Evolutionary conservation across 2,888 invertebrate species (phyloP), one percentile per base, ranked within the genome.

Genomic region (Mythimna loreyi): DNA sequence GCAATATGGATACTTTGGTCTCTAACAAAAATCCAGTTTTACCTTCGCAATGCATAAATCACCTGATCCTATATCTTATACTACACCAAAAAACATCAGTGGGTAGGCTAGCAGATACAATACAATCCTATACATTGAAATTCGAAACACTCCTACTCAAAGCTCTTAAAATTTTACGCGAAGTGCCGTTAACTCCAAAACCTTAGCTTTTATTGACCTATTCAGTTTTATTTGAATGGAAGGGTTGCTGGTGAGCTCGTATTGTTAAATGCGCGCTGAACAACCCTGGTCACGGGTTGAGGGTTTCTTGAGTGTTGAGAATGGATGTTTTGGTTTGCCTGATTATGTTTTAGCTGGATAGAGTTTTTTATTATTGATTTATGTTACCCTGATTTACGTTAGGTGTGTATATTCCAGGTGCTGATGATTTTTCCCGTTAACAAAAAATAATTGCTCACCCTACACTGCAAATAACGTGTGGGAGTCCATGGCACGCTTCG

Each of bases 201-300:
- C 68, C 72, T 80, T 71, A 72, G 66, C 67, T 76, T 74, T 78
- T 83, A 83, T 83, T 72, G 82, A 72, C 45, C 80, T 52, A 70
- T 80, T 71, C 53, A 55, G 52, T 80, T 82, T 83, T 83, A 83
- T 83, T 83, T 80, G 67, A 75, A 80, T 69, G 67, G 65, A 81
- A 82, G 75, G 78, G 72, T 73, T 80, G 77, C 67, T 56, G 52
- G 36, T 19, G 66, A 60, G 63, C 66, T 57, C 78, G 43, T 72
- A 72, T 75, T 68, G 58, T 78, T 75, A 67, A 80, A 78, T 67
- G 62, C 28, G 60, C 55, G 45, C 19, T 36, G 40, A 59, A 64
- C 52, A 62, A 53, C 23, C 50, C 36, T 40, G 45, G 53, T 40
- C 19, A 16, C 3, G 43, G 33, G 16, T 45, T 43, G 49, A 75